Percentiles rank a stretch among this genome's conserved stretches.
phyloP scores from a whole-genome alignment of 2,113 vertebrate species.

The Tapirus terrestris region DNA sequence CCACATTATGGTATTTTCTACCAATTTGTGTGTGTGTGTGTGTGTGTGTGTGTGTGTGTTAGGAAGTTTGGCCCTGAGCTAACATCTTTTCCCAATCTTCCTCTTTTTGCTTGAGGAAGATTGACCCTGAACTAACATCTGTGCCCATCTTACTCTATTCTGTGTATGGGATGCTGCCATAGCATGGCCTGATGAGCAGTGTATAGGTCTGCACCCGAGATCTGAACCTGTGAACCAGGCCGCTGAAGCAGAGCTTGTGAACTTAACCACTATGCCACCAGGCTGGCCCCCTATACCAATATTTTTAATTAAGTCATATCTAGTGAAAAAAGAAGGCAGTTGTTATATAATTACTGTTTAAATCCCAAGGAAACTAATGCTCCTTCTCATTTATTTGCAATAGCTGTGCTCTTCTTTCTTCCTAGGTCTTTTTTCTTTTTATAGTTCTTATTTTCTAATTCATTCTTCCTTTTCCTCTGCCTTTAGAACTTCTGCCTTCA shows the following conservation, averaged over 20 bases:
- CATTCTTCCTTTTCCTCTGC: neutral
- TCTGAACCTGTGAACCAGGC: no score
- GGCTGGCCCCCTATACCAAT: neutral
- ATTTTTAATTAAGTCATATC: constrained; percentile 32
- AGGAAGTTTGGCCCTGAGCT: no score
- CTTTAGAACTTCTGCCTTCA: neutral
- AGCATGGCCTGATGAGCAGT: no score
- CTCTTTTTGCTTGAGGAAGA: no score
- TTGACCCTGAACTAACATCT: no score
- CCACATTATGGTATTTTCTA: constrained; percentile 16
- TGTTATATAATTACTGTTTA: neutral
- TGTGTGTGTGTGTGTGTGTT: no score
- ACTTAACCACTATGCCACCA: no score
- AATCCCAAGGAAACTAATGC: neutral
- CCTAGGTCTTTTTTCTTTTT: neutral
- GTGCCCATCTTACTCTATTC: no score
- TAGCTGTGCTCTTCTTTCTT: neutral
- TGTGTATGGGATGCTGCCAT: no score
- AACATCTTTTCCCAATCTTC: no score
- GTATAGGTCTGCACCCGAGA: no score
- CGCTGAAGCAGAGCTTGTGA: no score
- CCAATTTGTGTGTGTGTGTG: neutral
- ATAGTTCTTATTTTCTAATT: neutral
- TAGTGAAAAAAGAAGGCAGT: neutral
- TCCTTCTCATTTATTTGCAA: neutral